A percentile compares a stretch with the other conserved stretches of the same genome.
These are phyloP conservation scores for Palythoa heliodiscus DNA, from an alignment of 92 coral and sea anemone genomes.

Conservation along the genomic window DNA sequence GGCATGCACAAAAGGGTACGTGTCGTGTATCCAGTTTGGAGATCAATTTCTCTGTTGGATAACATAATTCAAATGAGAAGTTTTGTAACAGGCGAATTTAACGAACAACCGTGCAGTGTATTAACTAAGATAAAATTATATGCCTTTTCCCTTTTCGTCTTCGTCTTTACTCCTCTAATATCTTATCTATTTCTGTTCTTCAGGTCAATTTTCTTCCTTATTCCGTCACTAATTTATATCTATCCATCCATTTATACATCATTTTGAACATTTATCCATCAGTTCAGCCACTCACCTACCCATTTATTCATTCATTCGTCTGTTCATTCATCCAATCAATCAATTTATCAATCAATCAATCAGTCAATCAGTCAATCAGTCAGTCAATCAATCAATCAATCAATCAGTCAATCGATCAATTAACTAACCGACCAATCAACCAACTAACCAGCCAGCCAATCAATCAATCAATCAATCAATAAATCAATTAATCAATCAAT, in stretches of 20 bases:
- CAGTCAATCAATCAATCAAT: too few species aligned
- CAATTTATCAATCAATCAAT: too few species aligned
- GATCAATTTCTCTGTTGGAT: constrained; percentile 82
- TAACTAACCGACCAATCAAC: neutral
- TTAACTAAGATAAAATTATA: too few species aligned
- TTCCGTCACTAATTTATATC: too few species aligned
- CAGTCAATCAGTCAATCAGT: too few species aligned
- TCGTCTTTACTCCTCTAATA: neutral
- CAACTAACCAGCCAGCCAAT: too few species aligned
- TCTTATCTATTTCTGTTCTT: too few species aligned
- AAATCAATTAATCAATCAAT: neutral
- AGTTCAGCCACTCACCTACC: neutral
- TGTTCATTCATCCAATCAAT: neutral
- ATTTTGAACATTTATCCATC: too few species aligned
- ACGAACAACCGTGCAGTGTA: neutral
- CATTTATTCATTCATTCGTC: neutral
- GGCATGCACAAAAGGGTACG: constrained; percentile 95
- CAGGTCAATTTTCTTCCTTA: too few species aligned
- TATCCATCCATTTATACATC: too few species aligned
- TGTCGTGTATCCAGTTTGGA: constrained; percentile 97
- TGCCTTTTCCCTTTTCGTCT: neutral
- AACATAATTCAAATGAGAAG: neutral
- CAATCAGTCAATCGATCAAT: neutral
- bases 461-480: too few species aligned
- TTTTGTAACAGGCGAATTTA: neutral